Evolutionary conservation across 92 coral and sea anemone genomes (phyloP).

Genomic region (Palythoa grandis): DNA sequence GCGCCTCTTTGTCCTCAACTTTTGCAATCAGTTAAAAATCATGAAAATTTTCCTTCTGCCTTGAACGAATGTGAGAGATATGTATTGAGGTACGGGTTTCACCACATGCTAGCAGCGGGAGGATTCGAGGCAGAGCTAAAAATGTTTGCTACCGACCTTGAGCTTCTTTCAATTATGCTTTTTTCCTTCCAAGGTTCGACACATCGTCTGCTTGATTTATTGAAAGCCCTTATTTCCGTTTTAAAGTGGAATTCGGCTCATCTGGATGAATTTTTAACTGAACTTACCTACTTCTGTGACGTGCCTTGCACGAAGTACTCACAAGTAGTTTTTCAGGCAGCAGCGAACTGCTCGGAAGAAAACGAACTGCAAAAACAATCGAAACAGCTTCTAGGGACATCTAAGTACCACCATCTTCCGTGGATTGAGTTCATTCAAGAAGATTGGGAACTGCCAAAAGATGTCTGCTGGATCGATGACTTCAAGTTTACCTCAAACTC

Average conservation of each 20-base stretch:
- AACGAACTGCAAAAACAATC: slow-evolving; percentile 28
- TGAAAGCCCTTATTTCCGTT: not conserved
- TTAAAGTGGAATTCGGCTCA: not conserved
- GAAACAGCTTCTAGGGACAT: slow-evolving; percentile 10
- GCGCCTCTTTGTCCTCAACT: slow-evolving; percentile 1
- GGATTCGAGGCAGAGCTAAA: slow-evolving; percentile 20
- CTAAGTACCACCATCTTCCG: slow-evolving; percentile 27
- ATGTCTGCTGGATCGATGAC: slow-evolving; percentile 7
- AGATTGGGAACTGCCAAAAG: slow-evolving; percentile 25
- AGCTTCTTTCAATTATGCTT: slow-evolving; percentile 15
- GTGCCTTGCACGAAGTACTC: not conserved
- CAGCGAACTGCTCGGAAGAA: slow-evolving; percentile 9
- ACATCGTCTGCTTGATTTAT: not conserved
- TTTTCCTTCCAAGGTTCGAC: not conserved
- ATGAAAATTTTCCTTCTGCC: slow-evolving; percentile 1
- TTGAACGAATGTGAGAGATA: slow-evolving; percentile 27
- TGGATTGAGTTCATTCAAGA: slow-evolving; percentile 15
- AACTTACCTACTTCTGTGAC: not conserved
- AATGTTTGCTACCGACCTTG: not conserved
- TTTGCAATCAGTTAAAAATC: slow-evolving; percentile 19
- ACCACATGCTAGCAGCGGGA: slow-evolving; percentile 31
- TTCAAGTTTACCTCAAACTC: slow-evolving; percentile 10
- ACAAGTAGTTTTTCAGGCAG: slow-evolving; percentile 18
- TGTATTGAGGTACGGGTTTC: slow-evolving; percentile 29
- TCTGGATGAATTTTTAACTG: slow-evolving; percentile 9